Evolutionary conservation across 2,888 invertebrate genomes (phyloP), one percentile per base, ranked within the genome.

Genomic region (Heteromyza rotundicornis): DNA sequence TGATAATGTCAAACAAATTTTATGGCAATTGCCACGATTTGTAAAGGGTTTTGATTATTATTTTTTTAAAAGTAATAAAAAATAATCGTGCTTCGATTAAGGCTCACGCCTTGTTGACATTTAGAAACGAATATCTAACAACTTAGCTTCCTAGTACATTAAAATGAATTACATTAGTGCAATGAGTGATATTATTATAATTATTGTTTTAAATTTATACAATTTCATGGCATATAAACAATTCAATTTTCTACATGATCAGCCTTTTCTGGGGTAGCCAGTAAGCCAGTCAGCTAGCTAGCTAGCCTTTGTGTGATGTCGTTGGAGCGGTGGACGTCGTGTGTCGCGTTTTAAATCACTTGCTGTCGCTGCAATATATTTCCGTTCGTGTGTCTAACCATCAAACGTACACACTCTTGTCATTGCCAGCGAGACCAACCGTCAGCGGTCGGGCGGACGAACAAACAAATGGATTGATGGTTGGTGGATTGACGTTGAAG

Each of bases 151-250:
- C n/a, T n/a, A n/a, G n/a, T n/a, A n/a, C n/a, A n/a, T n/a, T n/a
- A n/a, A n/a, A n/a, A n/a, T n/a, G n/a, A n/a, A n/a, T n/a, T n/a
- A n/a, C n/a, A n/a, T n/a, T n/a, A n/a, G n/a, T n/a, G n/a, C n/a
- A n/a, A n/a, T n/a, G n/a, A n/a, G 49, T 19, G 20, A 17, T 49
- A 17, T 17, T 49, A 17, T 49, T 49, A 16, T 12, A 17, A 49
- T 49, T 20, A 49, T 49, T n/a, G n/a, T n/a, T n/a, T 17, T 49
- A 19, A 49, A 49, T 49, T 49, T 49, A 51, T 16, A 22, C 20
- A 51, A 49, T 16, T 16, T 14, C 51, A 51, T 23, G 14, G 14
- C 14, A 23, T 22, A 12, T 1, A 24, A 40, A 40, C 40, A 19
- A 19, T 47, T 47, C 47, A 47, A 19, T 47, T 47, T 47, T 47